Evolutionary conservation across 2,113 vertebrate genomes (phyloP).

Genomic region (Typhlomys cinereus): DNA sequence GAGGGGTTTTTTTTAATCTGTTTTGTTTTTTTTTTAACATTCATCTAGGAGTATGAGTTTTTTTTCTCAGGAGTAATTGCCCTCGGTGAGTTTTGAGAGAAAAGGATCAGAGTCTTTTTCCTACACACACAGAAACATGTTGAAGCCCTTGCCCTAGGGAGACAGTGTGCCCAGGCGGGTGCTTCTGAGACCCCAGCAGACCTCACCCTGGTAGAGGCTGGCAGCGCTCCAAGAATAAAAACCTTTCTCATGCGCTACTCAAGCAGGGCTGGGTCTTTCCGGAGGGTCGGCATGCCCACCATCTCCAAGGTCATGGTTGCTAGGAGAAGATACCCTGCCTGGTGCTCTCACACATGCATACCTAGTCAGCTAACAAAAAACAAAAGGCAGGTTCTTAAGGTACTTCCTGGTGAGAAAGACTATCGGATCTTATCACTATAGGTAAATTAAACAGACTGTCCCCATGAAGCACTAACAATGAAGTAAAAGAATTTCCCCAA

Average conservation of each 20-base stretch:
- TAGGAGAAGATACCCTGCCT: background rate
- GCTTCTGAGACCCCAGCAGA: background rate
- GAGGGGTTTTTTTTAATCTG: conserved; percentile 8
- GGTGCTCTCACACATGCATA: too few relatives aligned
- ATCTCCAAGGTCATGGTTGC: background rate
- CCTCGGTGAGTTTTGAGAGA: conserved; percentile 20
- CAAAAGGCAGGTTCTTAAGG: too few relatives aligned
- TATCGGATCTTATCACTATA: too few relatives aligned
- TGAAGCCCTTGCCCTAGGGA: background rate
- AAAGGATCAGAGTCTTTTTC: conserved; percentile 34
- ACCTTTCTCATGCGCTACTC: fast-evolving
- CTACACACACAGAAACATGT: conserved; percentile 60
- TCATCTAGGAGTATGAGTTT: background rate
- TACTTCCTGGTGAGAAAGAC: too few relatives aligned
- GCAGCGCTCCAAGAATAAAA: background rate
- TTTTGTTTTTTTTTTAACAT: conserved; percentile 29
- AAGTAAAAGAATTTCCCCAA: too few relatives aligned
- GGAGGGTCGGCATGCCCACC: background rate
- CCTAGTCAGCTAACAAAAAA: too few relatives aligned
- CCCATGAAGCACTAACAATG: too few relatives aligned
- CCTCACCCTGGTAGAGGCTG: background rate
- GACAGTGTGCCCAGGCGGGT: background rate
- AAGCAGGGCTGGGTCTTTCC: background rate
- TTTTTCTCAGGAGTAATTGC: conserved; percentile 21
- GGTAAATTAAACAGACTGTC: too few relatives aligned